Base-by-base conservation (phyloP, 2,888 invertebrate species). In the Molorchus minor region DNA sequence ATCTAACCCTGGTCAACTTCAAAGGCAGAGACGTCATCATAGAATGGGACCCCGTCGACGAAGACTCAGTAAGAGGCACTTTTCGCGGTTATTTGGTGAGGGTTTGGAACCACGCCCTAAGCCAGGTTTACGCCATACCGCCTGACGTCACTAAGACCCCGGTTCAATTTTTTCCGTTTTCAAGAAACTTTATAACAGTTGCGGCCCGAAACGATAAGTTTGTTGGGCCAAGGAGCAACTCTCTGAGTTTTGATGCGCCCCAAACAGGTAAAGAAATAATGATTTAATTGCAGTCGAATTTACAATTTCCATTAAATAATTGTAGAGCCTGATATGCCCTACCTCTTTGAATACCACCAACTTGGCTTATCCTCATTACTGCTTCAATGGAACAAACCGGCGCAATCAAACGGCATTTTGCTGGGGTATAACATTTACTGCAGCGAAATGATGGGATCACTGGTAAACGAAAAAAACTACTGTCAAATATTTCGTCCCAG, bases 121-220 rank as follows among this genome's bases (percentile, higher is more conserved):
- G 74, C 54, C 75, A 75, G 62, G 77, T 75, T 0, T 76, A 77
- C 46, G 74, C 76, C 1, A 69, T 75, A 36, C 73, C 75, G 10
- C 71, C 75, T 0, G 72, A 72, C 38, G 62, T 72, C 1, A 74
- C 72, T 1, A 69, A 62, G 56, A 74, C 74, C 1, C 67, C 69
- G 3, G 69, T 77, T 1, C 73, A 76, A 47, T 77, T 75, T 54
- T 76, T 76, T 43, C 77, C 77, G 1, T 75, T 68, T 64, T 77
- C 77, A 3, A 75, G 69, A 59, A 77, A 77, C 53, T 76, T 77
- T 56, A 70, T 77, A 3, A 75, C 76, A 3, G 76, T 75, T 1
- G 71, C 75, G 10, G 76, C 70, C 7, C 65, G 75, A 21, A 77
- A 77, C 52, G 75, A 77, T 47, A 76, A 75, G 60, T 77, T 75